A percentile compares a stretch with the other conserved stretches of the same genome.
These are phyloP conservation scores for Toxostoma redivivum DNA, from an alignment of 2,113 vertebrate genomes.

Conservation along the genomic window DNA sequence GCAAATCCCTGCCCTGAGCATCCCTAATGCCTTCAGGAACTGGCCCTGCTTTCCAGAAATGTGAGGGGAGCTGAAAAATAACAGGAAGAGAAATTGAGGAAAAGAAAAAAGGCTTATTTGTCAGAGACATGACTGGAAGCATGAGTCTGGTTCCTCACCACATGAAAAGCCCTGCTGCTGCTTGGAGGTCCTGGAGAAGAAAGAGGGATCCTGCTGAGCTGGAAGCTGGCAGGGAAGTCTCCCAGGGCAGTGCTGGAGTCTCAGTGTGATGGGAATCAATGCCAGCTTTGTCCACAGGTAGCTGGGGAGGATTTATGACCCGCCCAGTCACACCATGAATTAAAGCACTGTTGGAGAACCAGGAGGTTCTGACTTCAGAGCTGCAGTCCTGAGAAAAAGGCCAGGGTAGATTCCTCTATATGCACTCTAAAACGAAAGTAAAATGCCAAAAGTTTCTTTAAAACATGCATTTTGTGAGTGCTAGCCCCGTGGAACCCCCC, in stretches of 20 bases:
- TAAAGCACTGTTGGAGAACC: constrained; percentile 11
- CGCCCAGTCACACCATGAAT: neutral
- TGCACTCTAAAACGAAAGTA: neutral
- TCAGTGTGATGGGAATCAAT: neutral
- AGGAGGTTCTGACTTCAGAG: neutral
- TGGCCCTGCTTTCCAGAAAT: neutral
- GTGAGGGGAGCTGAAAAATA: neutral
- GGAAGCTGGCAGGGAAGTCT: constrained; percentile 9
- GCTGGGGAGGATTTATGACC: constrained; percentile 37
- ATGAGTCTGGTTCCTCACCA: neutral
- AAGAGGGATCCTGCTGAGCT: neutral
- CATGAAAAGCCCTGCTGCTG: constrained; percentile 29
- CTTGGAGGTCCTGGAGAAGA: neutral
- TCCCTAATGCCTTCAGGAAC: neutral
- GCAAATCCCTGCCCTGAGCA: neutral
- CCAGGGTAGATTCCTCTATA: neutral
- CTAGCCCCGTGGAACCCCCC: neutral
- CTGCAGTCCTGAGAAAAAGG: neutral
- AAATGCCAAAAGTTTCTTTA: neutral
- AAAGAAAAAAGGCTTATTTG: neutral
- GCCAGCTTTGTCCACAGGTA: constrained; percentile 31
- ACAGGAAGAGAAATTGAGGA: neutral
- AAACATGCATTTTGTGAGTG: neutral
- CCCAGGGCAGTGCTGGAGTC: neutral
- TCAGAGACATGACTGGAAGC: neutral